These are phyloP conservation scores for Lordiphosa fenestrarum DNA, from an alignment of 2,888 invertebrate species.

Conservation along the genomic window DNA sequence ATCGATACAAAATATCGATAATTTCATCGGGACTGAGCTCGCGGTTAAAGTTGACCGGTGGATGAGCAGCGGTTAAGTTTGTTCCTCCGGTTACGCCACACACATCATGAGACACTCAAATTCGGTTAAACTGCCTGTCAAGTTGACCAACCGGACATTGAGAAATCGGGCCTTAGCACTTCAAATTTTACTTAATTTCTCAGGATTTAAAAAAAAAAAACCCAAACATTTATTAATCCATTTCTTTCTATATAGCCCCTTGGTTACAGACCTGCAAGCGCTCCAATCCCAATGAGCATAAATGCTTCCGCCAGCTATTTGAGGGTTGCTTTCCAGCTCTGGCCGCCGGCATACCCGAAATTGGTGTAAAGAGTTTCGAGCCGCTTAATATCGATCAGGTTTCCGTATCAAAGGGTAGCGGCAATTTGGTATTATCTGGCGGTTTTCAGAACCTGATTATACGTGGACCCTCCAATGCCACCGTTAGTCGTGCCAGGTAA, in stretches of 20 bases:
- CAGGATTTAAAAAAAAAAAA: no score
- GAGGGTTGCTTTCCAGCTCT: conserved; percentile 82
- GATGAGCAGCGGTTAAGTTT: no score
- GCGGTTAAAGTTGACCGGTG: no score
- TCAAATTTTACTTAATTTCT: no score
- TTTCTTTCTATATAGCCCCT: conserved; percentile 76
- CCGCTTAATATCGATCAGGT: conserved; percentile 82
- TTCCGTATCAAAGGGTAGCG: conserved; percentile 82
- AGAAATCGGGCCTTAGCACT: no score
- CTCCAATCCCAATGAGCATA: conserved; percentile 81
- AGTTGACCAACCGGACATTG: no score
- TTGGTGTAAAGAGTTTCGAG: conserved; percentile 83
- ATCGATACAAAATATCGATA: no score
- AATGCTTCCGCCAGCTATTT: conserved; percentile 82
- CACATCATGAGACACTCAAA: no score
- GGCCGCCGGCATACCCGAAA: conserved; percentile 83
- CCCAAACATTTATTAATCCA: no score
- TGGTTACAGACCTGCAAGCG: conserved; percentile 82
- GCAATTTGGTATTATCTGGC: conserved; percentile 82
- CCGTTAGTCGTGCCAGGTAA: conserved; percentile 78
- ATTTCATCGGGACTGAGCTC: no score
- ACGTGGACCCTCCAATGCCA: conserved; percentile 83
- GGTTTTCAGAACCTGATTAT: conserved; percentile 82
- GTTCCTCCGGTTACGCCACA: no score
- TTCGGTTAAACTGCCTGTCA: no score